Evolutionary conservation across 2,888 invertebrate species (phyloP), one percentile per base, ranked within the genome.

Genomic region (Kryphioiulus occultus): DNA sequence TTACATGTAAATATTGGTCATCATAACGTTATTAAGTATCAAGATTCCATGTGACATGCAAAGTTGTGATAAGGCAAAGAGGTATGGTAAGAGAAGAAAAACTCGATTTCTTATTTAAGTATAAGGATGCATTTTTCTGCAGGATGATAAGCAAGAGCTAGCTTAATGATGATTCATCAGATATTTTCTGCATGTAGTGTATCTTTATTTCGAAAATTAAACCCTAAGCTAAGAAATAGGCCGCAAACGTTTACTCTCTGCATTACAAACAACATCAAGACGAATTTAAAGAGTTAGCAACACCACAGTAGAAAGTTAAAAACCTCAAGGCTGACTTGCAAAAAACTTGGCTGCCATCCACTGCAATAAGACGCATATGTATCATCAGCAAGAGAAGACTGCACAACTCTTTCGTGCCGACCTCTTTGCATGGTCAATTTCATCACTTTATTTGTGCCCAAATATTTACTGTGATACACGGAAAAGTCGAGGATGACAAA

Each of bases 301-400:
- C n/a, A 26, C 10, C n/a, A n/a, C n/a, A n/a, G n/a, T 68, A n/a
- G 68, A 68, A 68, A 68, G 68, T 68, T 68, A 68, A 68, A 59
- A 68, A 68, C 26, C 22, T 68, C 68, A 68, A 68, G 68, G 68
- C 26, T 68, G 26, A 68, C 68, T 26, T 68, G 26, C 68, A 68
- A 26, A 22, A 47, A 68, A 26, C n/a, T 68, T 68, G 68, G 68
- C 68, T 68, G 3, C 9, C 22, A 22, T 68, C 68, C 68, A 68
- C 12, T 68, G 68, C 68, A 68, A 68, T 26, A 68, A 68, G 68
- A n/a, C n/a, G n/a, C n/a, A n/a, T n/a, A 68, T 22, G 7, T n/a
- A 26, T 68, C 26, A 68, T 68, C 26, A 22, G 22, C 12, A n/a
- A n/a, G n/a, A n/a, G n/a, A 68, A 26, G 68, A 26, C 68, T 26